Percentiles rank a stretch among this genome's conserved stretches.
These are phyloP conservation scores for Myotis davidii DNA, from an alignment of 2,113 vertebrate species.

Conservation along the genomic window DNA sequence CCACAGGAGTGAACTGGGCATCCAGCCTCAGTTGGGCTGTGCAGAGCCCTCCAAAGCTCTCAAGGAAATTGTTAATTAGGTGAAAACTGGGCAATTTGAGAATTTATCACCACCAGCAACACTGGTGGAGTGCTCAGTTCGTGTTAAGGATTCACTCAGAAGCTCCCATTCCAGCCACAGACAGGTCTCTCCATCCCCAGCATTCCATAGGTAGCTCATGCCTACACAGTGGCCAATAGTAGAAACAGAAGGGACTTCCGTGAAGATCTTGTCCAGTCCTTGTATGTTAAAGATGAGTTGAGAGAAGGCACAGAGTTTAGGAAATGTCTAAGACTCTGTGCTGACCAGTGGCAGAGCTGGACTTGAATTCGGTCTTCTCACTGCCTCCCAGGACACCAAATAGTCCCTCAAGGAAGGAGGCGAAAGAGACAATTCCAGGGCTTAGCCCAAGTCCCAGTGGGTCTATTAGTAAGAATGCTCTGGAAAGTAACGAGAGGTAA, in stretches of 20 bases:
- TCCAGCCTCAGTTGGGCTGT: not conserved
- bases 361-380: not conserved
- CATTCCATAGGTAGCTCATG: not conserved
- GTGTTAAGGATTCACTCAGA: not conserved
- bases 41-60: not conserved
- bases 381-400: not conserved
- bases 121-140: not conserved
- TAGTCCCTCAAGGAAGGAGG: not conserved
- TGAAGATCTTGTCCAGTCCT: not conserved
- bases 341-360: not conserved
- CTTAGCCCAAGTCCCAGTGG: not conserved
- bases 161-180: not conserved
- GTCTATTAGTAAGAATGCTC: not conserved
- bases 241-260: not conserved
- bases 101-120: not conserved
- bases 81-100: not conserved
- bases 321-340: too few relatives aligned
- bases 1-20: not conserved
- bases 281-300: not conserved
- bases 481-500: not conserved
- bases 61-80: not conserved
- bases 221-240: not conserved
- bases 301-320: not conserved
- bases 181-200: rapidly evolving
- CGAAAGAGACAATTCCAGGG: not conserved